Evolutionary conservation across 2,888 invertebrate genomes (phyloP).

Genomic region (Calliopum simillimum): DNA sequence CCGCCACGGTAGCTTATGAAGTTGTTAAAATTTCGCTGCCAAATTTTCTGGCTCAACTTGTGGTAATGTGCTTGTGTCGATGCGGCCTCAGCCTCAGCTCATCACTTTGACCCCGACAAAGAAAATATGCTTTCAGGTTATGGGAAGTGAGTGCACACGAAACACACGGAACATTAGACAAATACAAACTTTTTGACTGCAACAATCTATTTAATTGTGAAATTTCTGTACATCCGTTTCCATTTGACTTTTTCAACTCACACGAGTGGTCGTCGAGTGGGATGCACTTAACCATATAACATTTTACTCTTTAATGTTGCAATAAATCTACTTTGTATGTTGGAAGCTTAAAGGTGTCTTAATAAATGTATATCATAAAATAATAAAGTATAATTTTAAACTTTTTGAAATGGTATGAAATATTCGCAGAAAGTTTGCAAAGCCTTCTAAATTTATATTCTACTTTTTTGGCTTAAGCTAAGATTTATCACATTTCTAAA

Average conservation of each 20-base stretch:
- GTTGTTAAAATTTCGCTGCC: conserved; percentile 10
- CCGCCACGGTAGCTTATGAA: background rate
- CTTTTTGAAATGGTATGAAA: too few relatives aligned
- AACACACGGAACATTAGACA: background rate
- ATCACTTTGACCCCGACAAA: background rate
- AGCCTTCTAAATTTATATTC: too few relatives aligned
- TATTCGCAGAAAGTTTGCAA: too few relatives aligned
- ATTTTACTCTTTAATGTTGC: too few relatives aligned
- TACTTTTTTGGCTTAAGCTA: too few relatives aligned
- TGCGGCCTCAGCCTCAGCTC: background rate
- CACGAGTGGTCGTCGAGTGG: background rate
- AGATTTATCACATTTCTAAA: too few relatives aligned
- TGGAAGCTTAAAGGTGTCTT: too few relatives aligned
- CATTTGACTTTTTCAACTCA: background rate
- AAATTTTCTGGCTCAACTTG: background rate
- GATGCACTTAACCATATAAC: too few relatives aligned
- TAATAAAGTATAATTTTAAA: too few relatives aligned
- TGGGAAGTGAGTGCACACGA: background rate
- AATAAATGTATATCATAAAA: too few relatives aligned
- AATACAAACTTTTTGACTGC: background rate
- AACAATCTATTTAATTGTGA: conserved; percentile 19
- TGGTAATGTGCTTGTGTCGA: background rate
- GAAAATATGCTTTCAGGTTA: background rate
- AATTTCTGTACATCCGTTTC: conserved; percentile 17
- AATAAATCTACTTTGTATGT: too few relatives aligned